These are phyloP conservation scores for Clinocottus analis DNA, from an alignment of 2,113 vertebrate genomes.

Conservation along the genomic window DNA sequence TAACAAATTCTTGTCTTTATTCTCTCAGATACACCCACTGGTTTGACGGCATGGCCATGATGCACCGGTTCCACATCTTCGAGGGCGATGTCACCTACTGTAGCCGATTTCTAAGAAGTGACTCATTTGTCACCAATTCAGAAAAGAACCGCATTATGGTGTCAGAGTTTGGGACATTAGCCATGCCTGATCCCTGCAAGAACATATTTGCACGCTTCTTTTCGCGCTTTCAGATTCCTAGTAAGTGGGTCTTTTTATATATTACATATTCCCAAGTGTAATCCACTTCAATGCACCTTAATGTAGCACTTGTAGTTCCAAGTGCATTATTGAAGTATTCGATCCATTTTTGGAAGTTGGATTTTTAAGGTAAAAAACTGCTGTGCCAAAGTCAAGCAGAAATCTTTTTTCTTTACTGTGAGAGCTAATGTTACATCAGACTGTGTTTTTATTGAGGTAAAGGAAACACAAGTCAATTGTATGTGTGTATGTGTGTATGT, in stretches of 20 bases:
- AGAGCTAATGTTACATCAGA: conserved; percentile 36
- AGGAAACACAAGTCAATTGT: conserved; percentile 29
- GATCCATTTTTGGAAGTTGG: neutral
- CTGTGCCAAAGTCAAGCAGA: conserved; percentile 30
- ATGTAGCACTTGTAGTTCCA: conserved; percentile 8
- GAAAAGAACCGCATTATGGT: conserved; percentile 87
- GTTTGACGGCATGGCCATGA: conserved; percentile 95
- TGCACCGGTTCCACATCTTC: conserved; percentile 91
- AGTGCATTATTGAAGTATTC: conserved; percentile 38
- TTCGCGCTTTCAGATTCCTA: conserved; percentile 85
- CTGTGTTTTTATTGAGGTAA: conserved; percentile 25
- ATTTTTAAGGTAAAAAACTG: conserved; percentile 11
- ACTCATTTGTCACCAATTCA: conserved; percentile 85
- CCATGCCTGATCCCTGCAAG: conserved; percentile 94
- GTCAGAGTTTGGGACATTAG: conserved; percentile 92
- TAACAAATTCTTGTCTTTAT: neutral
- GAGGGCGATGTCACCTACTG: conserved; percentile 87
- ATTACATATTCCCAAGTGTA: conserved; percentile 1
- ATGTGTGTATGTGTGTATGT: neutral
- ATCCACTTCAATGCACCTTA: conserved; percentile 5
- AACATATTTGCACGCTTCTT: conserved; percentile 92
- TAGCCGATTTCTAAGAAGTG: conserved; percentile 91
- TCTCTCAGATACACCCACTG: conserved; percentile 89
- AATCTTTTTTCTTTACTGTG: conserved; percentile 3
- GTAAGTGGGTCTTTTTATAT: conserved; percentile 75